These are phyloP conservation scores for Megalops cyprinoides DNA, from an alignment of 2,797 vertebrate species.

Conservation along the genomic window DNA sequence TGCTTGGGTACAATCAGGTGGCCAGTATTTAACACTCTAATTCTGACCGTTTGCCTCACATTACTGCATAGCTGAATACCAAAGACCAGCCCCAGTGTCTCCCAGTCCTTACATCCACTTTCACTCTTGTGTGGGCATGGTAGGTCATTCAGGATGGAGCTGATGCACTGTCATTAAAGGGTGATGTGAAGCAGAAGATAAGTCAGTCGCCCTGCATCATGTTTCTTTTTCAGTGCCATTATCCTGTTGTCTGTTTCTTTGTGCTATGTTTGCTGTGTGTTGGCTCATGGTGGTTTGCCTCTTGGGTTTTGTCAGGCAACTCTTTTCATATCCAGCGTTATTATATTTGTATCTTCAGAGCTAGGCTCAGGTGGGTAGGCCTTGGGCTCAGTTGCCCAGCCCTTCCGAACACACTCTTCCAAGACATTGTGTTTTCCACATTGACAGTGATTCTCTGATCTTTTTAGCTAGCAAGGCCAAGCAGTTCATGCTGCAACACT, in stretches of 20 bases:
- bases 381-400: neutral
- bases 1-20: slow-evolving; percentile 66
- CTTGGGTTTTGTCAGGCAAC: neutral
- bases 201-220: neutral
- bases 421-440: neutral
- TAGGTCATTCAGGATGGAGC: slow-evolving; percentile 45
- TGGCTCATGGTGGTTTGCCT: neutral
- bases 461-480: neutral
- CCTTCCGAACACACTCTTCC: neutral
- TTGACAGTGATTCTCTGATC: neutral
- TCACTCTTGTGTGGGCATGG: slow-evolving; percentile 11
- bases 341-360: neutral
- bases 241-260: neutral
- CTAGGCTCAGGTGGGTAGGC: neutral
- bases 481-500: neutral
- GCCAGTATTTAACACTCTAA: slow-evolving; percentile 33
- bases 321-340: neutral
- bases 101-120: slow-evolving; percentile 40
- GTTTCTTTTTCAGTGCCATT: neutral
- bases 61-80: slow-evolving; percentile 54
- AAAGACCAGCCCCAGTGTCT: slow-evolving; percentile 51
- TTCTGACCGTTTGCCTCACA: slow-evolving; percentile 59
- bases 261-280: neutral
- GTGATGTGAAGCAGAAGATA: slow-evolving; percentile 41
- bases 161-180: slow-evolving; percentile 53